Percentiles rank a stretch among this genome's conserved stretches.
Evolutionary conservation across 2,888 invertebrate species (phyloP).

Genomic region (Dryadula phaetusa): DNA sequence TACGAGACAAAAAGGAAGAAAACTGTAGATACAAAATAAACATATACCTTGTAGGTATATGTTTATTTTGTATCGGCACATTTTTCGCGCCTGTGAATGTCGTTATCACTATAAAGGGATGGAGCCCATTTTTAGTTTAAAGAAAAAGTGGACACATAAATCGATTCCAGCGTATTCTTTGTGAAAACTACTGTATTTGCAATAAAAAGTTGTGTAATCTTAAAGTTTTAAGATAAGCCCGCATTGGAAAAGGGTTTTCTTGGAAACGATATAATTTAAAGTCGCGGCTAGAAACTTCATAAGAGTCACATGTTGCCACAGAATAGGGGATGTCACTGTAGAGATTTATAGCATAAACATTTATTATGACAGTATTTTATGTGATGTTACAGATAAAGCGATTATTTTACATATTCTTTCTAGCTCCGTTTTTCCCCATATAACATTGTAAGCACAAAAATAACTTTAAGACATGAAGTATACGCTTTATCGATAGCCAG

Average conservation of each 20-base stretch:
- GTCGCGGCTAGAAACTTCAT: slow-evolving; percentile 13
- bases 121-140: slow-evolving; percentile 1
- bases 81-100: neutral
- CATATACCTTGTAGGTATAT: neutral
- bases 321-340: neutral
- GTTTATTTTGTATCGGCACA: too few relatives aligned
- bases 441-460: too few relatives aligned
- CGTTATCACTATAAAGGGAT: slow-evolving; percentile 19
- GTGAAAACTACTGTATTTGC: neutral
- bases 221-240: slow-evolving; percentile 21
- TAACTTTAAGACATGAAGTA: too few relatives aligned
- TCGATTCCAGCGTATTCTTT: slow-evolving; percentile 13
- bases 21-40: neutral
- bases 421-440: too few relatives aligned
- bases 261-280: slow-evolving; percentile 13
- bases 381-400: neutral
- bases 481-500: too few relatives aligned
- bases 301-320: slow-evolving; percentile 7
- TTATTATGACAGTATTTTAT: slow-evolving; percentile 7
- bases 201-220: slow-evolving; percentile 25
- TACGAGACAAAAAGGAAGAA: neutral
- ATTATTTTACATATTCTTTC: neutral
- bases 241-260: slow-evolving; percentile 18
- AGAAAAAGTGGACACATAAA: slow-evolving; percentile 15
- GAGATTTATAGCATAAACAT: neutral